Evolutionary conservation across 1,140 invertebrate genomes (phyloP), one percentile per base, ranked within the genome.

Genomic region (Platyscapa corneri): DNA sequence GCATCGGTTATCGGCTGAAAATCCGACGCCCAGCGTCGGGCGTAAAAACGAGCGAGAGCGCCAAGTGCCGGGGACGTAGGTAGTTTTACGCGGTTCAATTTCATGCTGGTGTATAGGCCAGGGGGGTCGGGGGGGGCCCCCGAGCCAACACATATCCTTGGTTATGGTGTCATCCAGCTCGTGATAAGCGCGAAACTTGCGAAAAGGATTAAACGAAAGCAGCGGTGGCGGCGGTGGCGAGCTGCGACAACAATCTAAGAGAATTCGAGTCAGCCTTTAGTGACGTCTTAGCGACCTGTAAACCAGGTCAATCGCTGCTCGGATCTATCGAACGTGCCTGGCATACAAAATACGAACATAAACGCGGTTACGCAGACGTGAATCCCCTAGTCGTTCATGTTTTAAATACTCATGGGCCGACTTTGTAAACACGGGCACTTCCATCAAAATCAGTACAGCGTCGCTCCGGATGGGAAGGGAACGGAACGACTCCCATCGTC

Each of bases 241-340:
- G 37, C 74, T 16, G 16, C 46, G 42, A 65, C 49, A 30, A 74
- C 67, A 39, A 74, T 76, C 46, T 75, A 60, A 60, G 81, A 75
- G 72, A 83, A 83, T 83, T 83, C 82, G 56, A 83, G 60, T n/a
- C 75, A 78, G 60, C 30, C 60, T 77, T 77, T 77, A 39, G 72
- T 82, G 84, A 86, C 84, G 84, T 82, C 72, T 86, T 82, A 42
- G 65, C 70, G 67, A 75, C 65, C 53, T 80, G 53, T 34, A 77
- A 86, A 86, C 84, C 84, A 82, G 84, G 84, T 86, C 84, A 86
- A 86, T 86, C 84, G 84, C 79, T 82, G 72, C 23, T 82, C 79
- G 70, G 72, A 86, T 86, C 84, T 77, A 82, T 86, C 72, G 79
- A 82, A 86, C 84, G 79, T 86, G 84, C 84, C 60, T 82, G 10